Evolutionary conservation across 2,888 invertebrate species (phyloP).

Genomic region (Diadegma fenestrale): DNA sequence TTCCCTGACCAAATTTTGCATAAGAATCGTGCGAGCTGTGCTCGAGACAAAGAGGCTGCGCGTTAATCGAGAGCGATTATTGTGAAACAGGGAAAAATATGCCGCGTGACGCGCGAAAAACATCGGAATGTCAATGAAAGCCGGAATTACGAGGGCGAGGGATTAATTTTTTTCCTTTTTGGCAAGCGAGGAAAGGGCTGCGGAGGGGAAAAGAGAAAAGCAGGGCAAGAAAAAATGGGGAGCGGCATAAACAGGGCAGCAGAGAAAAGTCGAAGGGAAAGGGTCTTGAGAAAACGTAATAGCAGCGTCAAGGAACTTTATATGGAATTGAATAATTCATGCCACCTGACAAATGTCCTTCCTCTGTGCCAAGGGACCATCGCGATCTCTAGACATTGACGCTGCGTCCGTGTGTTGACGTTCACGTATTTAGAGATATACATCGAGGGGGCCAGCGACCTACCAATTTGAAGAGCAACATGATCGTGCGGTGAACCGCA

Average conservation of each 20-base stretch:
- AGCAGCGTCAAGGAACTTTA: conserved; percentile 41
- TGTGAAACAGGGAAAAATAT: too few relatives aligned
- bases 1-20: too few relatives aligned
- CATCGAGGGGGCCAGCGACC: conserved; percentile 31
- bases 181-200: conserved; percentile 43
- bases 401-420: neutral
- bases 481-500: conserved; percentile 51
- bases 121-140: conserved; percentile 7
- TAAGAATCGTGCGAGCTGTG: too few relatives aligned
- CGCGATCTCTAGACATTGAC: neutral
- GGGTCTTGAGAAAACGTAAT: conserved; percentile 43
- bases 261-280: conserved; percentile 17
- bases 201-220: conserved; percentile 18
- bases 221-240: conserved; percentile 28
- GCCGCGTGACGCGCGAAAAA: conserved; percentile 17
- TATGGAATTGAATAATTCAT: conserved; percentile 79
- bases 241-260: conserved; percentile 54
- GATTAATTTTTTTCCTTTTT: conserved; percentile 7
- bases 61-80: too few relatives aligned
- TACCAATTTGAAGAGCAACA: conserved; percentile 27
- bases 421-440: neutral
- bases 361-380: conserved; percentile 46
- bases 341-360: conserved; percentile 73
- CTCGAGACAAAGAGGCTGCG: too few relatives aligned
- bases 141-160: neutral